Conservation (phyloP, 2,888 invertebrate species). For the Harpalus rufipes region DNA sequence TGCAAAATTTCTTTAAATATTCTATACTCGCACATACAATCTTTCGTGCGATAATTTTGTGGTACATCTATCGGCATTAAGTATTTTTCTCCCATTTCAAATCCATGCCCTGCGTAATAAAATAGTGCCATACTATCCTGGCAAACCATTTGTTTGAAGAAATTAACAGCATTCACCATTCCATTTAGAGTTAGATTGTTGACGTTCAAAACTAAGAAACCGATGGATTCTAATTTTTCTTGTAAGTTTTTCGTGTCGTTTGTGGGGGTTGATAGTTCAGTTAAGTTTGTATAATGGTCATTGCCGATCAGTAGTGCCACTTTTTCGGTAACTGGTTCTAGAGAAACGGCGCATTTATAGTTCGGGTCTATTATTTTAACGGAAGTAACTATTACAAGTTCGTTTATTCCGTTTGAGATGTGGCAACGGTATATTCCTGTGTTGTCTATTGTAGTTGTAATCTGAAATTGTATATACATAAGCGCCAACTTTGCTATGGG, state of each 20-base stretch:
- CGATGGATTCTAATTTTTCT: conserved; percentile 69
- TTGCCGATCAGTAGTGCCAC: conserved; percentile 72
- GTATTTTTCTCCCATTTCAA: conserved; percentile 79
- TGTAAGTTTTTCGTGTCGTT: conserved; percentile 71
- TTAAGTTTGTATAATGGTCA: conserved; percentile 69
- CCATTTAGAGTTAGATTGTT: conserved; percentile 71
- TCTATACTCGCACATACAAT: conserved; percentile 79
- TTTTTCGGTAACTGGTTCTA: conserved; percentile 69
- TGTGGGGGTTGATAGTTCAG: conserved; percentile 69
- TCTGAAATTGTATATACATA: conserved; percentile 9
- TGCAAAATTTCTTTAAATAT: conserved; percentile 76
- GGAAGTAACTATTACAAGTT: conserved; percentile 62
- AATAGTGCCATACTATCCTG: conserved; percentile 77
- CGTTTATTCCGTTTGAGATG: conserved; percentile 68
- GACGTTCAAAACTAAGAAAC: conserved; percentile 72
- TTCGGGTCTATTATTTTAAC: conserved; percentile 67
- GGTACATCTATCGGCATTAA: conserved; percentile 79
- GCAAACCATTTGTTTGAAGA: conserved; percentile 70
- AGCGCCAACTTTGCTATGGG: too few relatives aligned
- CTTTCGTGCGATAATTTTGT: conserved; percentile 74
- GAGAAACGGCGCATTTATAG: conserved; percentile 38
- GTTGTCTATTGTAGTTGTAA: background rate
- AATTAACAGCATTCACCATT: conserved; percentile 71
- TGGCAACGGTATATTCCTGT: conserved; percentile 70
- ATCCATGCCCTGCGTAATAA: conserved; percentile 81